Percentiles rank a stretch among this genome's conserved stretches.
phyloP scores from a whole-genome alignment of 2,113 vertebrate species.

The Empidonax traillii region DNA sequence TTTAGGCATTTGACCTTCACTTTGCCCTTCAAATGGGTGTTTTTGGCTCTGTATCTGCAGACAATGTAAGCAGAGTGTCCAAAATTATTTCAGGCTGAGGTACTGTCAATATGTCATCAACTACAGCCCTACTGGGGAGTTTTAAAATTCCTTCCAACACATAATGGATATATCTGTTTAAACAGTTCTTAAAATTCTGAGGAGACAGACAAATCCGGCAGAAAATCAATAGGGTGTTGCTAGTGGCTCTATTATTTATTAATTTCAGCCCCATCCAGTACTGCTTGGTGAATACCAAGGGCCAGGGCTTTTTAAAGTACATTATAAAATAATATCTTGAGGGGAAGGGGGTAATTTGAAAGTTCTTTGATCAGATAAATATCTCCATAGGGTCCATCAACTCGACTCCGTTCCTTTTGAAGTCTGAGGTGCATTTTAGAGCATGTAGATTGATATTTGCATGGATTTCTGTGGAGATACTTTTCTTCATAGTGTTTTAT shows the following conservation, averaged over 20 bases:
- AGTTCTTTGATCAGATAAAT: background rate
- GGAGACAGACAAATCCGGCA: constrained; percentile 45
- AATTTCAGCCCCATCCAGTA: constrained; percentile 18
- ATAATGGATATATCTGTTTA: constrained; percentile 63
- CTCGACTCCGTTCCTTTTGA: background rate
- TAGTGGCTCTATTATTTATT: constrained; percentile 58
- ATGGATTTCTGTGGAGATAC: background rate
- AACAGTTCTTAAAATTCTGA: constrained; percentile 59
- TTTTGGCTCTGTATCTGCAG: constrained; percentile 6
- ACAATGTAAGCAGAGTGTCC: background rate
- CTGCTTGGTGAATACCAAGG: constrained; percentile 14
- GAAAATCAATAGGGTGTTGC: constrained; percentile 54
- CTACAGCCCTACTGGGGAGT: constrained; percentile 23
- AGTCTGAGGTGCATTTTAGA: background rate
- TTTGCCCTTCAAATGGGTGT: background rate
- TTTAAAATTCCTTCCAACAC: constrained; percentile 51
- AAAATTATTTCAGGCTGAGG: constrained; percentile 49
- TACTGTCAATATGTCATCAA: constrained; percentile 55
- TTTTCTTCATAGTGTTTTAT: background rate
- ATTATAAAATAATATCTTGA: background rate
- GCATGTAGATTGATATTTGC: background rate
- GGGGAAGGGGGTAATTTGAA: background rate
- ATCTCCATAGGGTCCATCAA: background rate
- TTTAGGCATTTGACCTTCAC: constrained; percentile 26
- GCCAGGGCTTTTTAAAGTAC: background rate